Evolutionary conservation across 2,113 vertebrate species (phyloP).

Genomic region (Rhegmatorhina hoffmannsi): DNA sequence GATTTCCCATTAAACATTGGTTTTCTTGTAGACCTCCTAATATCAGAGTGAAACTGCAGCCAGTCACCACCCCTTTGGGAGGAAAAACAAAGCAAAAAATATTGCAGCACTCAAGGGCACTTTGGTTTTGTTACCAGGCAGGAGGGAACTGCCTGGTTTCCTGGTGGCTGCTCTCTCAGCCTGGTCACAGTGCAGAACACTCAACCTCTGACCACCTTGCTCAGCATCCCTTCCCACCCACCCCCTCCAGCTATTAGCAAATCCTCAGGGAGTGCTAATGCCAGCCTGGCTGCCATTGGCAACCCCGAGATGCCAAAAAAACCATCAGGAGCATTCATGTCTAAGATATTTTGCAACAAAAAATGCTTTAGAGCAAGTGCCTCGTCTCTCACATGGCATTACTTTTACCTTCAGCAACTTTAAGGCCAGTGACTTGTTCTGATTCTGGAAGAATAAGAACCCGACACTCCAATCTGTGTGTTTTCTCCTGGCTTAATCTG

Average conservation of each 20-base stretch:
- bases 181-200: neutral
- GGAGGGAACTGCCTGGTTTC: neutral
- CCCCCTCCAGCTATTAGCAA: neutral
- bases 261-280: neutral
- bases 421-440: neutral
- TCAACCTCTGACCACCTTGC: neutral
- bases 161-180: neutral
- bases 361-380: rapidly evolving
- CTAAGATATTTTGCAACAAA: neutral
- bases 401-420: neutral
- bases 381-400: neutral
- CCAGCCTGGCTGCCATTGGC: neutral
- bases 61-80: neutral
- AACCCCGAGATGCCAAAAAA: neutral
- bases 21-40: neutral
- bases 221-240: neutral
- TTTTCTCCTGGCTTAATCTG: neutral
- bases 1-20: neutral
- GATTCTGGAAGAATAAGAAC: neutral
- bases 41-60: neutral
- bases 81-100: neutral
- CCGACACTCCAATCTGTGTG: neutral
- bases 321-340: neutral
- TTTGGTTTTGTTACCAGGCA: neutral
- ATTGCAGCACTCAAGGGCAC: neutral